Percentiles rank a stretch among this genome's conserved stretches.
phyloP scores from a whole-genome alignment of 1,140 invertebrate species.

The Cyrtorhinus lividipennis region DNA sequence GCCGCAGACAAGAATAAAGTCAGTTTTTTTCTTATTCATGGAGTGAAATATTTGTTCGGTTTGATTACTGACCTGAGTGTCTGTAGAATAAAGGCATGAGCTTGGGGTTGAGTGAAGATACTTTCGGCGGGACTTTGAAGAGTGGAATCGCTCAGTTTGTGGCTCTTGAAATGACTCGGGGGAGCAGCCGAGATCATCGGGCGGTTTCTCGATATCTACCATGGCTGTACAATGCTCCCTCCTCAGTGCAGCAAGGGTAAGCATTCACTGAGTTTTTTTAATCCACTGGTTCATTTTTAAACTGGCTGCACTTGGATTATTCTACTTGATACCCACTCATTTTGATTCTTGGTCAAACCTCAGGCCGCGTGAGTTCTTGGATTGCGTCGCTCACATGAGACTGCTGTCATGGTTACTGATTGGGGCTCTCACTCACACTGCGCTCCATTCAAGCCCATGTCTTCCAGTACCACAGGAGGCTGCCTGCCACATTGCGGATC shows the following conservation, averaged over 20 bases:
- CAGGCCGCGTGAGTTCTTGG: conserved; percentile 83
- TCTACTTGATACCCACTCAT: neutral
- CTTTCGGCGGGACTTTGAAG: conserved; percentile 85
- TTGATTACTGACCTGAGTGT: neutral
- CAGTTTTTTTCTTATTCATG: neutral
- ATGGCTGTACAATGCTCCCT: conserved; percentile 77
- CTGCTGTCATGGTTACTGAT: conserved; percentile 89
- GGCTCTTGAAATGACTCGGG: conserved; percentile 79
- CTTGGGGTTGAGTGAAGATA: conserved; percentile 83
- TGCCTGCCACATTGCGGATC: conserved; percentile 90
- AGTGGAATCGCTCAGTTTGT: conserved; percentile 90
- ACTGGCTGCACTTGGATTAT: neutral
- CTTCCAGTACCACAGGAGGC: conserved; percentile 88
- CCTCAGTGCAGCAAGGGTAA: conserved; percentile 66
- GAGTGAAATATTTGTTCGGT: neutral
- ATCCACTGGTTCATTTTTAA: neutral
- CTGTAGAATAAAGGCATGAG: conserved; percentile 43
- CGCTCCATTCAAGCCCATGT: conserved; percentile 45
- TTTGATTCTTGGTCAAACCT: neutral
- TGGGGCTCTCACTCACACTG: conserved; percentile 79
- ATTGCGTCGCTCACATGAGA: conserved; percentile 88
- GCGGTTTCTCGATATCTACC: conserved; percentile 73
- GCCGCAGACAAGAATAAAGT: conserved; percentile 22
- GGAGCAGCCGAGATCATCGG: conserved; percentile 70
- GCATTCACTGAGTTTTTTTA: neutral